A percentile compares a stretch with the other conserved stretches of the same genome.
phyloP scores from a whole-genome alignment of 2,797 vertebrate species.

The Emys orbicularis region DNA sequence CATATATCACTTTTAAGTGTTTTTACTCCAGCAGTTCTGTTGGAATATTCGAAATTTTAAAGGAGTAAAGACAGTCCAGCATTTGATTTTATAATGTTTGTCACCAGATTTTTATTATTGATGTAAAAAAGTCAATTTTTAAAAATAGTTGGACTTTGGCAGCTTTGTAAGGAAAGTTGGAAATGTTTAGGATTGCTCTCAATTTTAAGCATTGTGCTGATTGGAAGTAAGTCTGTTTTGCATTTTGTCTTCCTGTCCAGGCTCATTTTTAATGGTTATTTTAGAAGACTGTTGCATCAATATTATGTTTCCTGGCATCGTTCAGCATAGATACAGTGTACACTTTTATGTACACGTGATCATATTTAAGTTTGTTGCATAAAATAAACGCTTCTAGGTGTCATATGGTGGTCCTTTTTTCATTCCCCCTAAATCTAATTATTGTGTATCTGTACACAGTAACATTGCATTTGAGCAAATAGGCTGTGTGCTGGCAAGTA shows the following conservation, averaged over 20 bases:
- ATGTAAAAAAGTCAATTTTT: constrained; percentile 83
- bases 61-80: constrained; percentile 82
- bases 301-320: constrained; percentile 88
- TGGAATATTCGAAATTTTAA: constrained; percentile 85
- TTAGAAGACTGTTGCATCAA: constrained; percentile 83
- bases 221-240: constrained; percentile 88
- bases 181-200: constrained; percentile 81
- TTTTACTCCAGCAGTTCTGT: constrained; percentile 83
- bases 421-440: constrained; percentile 15
- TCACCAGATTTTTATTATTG: constrained; percentile 88
- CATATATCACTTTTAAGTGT: constrained; percentile 85
- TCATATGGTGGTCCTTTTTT: constrained; percentile 75
- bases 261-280: constrained; percentile 85
- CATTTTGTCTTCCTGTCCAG: constrained; percentile 88
- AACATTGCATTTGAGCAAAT: background rate
- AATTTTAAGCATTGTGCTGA: constrained; percentile 83
- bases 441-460: background rate
- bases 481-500: background rate
- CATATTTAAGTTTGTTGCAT: constrained; percentile 91
- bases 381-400: constrained; percentile 95
- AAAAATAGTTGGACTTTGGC: constrained; percentile 83
- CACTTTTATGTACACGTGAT: constrained; percentile 85
- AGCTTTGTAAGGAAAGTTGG: constrained; percentile 84
- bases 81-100: constrained; percentile 87
- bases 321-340: constrained; percentile 85